Evolutionary conservation across 2,113 vertebrate species (phyloP).

Genomic region (Corythornis cristatus): DNA sequence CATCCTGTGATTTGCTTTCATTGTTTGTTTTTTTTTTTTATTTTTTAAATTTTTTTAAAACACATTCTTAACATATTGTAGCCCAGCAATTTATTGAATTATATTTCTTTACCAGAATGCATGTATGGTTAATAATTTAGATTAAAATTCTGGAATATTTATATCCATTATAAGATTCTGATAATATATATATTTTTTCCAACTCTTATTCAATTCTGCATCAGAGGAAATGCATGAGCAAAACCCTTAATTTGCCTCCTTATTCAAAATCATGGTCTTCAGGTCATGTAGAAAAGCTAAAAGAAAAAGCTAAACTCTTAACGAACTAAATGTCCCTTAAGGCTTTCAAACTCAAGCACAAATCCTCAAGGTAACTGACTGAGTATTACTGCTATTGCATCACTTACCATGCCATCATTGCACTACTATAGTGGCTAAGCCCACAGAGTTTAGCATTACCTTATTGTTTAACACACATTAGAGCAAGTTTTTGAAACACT

Average conservation of each 20-base stretch:
- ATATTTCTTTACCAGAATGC: not conserved
- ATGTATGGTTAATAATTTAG: constrained; percentile 11
- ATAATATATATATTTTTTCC: not conserved
- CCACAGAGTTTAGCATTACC: not conserved
- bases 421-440: not conserved
- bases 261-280: constrained; percentile 26
- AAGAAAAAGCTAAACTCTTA: not conserved
- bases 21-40: not conserved
- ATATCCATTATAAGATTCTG: not conserved
- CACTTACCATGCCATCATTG: not conserved
- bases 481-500: not conserved
- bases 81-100: not conserved
- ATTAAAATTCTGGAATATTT: not conserved
- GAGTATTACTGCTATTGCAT: constrained; percentile 1
- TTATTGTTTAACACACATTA: constrained; percentile 15
- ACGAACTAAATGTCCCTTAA: not conserved
- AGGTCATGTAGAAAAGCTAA: not conserved
- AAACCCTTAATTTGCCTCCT: not conserved
- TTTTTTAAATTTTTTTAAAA: not conserved
- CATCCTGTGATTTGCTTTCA: not conserved
- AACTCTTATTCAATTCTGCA: not conserved
- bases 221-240: not conserved
- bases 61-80: not conserved
- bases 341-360: not conserved
- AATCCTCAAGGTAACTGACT: not conserved